These are phyloP conservation scores for Acronicta alni DNA, from an alignment of 2,888 invertebrate genomes.

Conservation along the genomic window DNA sequence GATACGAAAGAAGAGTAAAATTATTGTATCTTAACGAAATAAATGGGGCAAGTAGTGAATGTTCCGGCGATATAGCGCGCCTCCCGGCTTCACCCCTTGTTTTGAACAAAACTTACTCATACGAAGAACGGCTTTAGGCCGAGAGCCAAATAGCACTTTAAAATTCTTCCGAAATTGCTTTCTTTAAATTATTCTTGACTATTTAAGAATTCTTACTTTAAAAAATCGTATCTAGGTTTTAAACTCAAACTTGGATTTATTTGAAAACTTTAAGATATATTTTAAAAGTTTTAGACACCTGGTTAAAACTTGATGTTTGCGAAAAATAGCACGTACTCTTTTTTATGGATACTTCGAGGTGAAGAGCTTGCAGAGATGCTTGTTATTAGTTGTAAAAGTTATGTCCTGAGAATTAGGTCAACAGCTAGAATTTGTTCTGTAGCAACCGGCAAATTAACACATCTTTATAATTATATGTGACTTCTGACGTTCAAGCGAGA, in stretches of 20 bases:
- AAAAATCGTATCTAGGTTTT: constrained; percentile 28
- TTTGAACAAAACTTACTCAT: constrained; percentile 65
- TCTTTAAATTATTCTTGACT: constrained; percentile 45
- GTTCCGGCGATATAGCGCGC: constrained; percentile 62
- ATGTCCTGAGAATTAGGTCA: constrained; percentile 24
- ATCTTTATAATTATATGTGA: constrained; percentile 9
- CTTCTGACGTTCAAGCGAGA: constrained; percentile 9
- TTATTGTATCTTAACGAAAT: constrained; percentile 76
- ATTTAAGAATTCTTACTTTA: constrained; percentile 20
- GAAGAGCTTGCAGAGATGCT: constrained; percentile 19
- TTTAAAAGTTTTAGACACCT: constrained; percentile 47
- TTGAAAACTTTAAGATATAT: constrained; percentile 47
- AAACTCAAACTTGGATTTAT: constrained; percentile 44
- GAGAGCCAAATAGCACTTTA: constrained; percentile 58
- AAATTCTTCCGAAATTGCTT: constrained; percentile 36
- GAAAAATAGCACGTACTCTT: constrained; percentile 42
- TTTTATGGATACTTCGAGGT: constrained; percentile 31
- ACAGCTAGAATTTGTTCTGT: constrained; percentile 8
- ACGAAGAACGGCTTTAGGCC: constrained; percentile 59
- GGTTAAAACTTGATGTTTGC: constrained; percentile 45
- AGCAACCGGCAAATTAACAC: constrained; percentile 4
- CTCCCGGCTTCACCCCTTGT: constrained; percentile 59
- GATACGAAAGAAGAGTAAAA: constrained; percentile 60
- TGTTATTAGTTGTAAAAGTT: constrained; percentile 29
- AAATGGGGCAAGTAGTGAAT: constrained; percentile 72